phyloP scores from a whole-genome alignment of 92 coral and sea anemone genomes.

The Chrysogorgia sp. region DNA sequence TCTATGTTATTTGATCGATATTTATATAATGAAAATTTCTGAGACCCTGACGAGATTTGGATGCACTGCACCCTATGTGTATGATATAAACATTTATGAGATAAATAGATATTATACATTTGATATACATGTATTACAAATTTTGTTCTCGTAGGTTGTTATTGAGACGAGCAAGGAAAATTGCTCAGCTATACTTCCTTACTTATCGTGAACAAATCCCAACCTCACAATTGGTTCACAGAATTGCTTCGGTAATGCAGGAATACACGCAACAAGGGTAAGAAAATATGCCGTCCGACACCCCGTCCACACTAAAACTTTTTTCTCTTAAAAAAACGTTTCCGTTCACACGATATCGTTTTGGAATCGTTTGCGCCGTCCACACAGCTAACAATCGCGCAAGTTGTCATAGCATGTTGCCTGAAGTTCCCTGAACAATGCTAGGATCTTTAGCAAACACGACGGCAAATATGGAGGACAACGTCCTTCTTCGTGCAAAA shows the following conservation, averaged over 20 bases:
- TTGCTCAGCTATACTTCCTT: conserved; percentile 91
- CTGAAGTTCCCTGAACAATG: no score
- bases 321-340: background rate
- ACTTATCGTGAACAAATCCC: conserved; percentile 95
- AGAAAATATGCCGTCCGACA: background rate
- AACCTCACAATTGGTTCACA: conserved; percentile 92
- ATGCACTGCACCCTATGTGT: no score
- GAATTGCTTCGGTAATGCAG: conserved; percentile 92
- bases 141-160: conserved; percentile 65
- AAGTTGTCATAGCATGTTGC: no score
- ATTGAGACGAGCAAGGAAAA: conserved; percentile 92
- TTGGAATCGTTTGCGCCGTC: no score
- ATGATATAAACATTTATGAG: background rate
- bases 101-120: background rate
- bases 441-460: no score
- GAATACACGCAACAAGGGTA: conserved; percentile 99
- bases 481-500: no score
- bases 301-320: background rate
- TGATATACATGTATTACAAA: background rate
- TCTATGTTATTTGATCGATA: no score
- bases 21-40: no score
- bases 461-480: no score
- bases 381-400: no score
- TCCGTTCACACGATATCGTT: conserved; percentile 1
- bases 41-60: no score